Evolutionary conservation across 1,140 invertebrate genomes (phyloP).

Genomic region (Drosophila pectinifera): DNA sequence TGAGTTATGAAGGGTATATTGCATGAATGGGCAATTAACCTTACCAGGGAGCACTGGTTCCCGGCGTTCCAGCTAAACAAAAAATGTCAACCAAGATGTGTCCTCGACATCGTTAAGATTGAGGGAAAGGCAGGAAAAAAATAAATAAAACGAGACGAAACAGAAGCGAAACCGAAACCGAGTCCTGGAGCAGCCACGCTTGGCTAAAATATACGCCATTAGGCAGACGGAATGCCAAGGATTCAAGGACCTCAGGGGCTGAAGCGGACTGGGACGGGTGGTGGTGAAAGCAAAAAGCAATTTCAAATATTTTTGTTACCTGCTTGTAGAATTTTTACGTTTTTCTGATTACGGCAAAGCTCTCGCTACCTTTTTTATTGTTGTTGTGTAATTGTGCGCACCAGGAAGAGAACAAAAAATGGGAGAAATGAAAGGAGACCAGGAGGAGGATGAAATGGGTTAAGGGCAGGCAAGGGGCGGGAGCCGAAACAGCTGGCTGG

Average conservation of each 20-base stretch:
- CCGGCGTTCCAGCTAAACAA: constrained; percentile 34
- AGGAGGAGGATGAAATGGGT: constrained; percentile 61
- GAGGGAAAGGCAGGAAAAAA: constrained; percentile 7
- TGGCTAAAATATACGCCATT: constrained; percentile 75
- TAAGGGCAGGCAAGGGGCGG: constrained; percentile 27
- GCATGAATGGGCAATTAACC: constrained; percentile 74
- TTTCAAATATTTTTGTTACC: constrained; percentile 81
- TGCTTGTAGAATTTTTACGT: constrained; percentile 80
- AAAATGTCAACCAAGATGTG: constrained; percentile 30
- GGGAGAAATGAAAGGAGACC: constrained; percentile 28
- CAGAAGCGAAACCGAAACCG: constrained; percentile 50
- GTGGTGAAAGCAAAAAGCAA: constrained; percentile 74
- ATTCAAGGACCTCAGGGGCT: constrained; percentile 16
- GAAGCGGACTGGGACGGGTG: constrained; percentile 7
- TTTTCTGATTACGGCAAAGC: constrained; percentile 76
- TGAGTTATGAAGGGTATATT: constrained; percentile 36
- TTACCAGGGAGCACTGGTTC: constrained; percentile 61
- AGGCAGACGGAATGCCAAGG: constrained; percentile 73
- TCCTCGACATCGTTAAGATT: constrained; percentile 38
- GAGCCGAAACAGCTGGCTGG: constrained; percentile 10
- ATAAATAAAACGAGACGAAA: constrained; percentile 45
- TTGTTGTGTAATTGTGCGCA: constrained; percentile 80
- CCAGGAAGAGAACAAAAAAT: constrained; percentile 45
- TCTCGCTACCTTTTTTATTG: constrained; percentile 48
- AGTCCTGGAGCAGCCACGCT: constrained; percentile 41